Evolutionary conservation across 2,888 invertebrate genomes (phyloP).

Genomic region (Eurytoma californica): DNA sequence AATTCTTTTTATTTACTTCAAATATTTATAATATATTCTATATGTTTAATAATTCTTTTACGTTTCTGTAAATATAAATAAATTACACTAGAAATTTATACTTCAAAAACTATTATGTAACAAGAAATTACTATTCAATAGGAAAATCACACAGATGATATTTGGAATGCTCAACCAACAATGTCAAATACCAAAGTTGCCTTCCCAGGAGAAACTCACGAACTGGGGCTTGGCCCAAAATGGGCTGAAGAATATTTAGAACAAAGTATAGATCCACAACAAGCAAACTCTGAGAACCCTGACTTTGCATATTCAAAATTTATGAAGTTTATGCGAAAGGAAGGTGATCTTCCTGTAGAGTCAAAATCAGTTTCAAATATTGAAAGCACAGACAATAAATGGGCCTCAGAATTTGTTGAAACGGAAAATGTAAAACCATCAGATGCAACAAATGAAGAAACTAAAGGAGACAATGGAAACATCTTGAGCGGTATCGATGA

Average conservation of each 20-base stretch:
- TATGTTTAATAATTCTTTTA: too few relatives aligned
- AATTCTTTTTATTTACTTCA: background rate
- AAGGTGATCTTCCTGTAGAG: conserved; percentile 81
- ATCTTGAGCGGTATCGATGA: conserved; percentile 63
- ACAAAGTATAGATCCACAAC: conserved; percentile 63
- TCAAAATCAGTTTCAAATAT: conserved; percentile 71
- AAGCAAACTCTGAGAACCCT: conserved; percentile 77
- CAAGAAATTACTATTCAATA: conserved; percentile 54
- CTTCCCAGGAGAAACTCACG: conserved; percentile 68
- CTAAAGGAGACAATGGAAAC: conserved; percentile 60
- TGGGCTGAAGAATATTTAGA: conserved; percentile 82
- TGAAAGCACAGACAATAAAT: conserved; percentile 74
- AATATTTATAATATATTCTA: too few relatives aligned
- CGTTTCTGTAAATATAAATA: too few relatives aligned
- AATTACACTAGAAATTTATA: too few relatives aligned
- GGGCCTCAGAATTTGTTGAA: conserved; percentile 75
- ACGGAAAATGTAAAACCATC: conserved; percentile 61
- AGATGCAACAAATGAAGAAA: conserved; percentile 61
- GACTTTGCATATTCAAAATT: conserved; percentile 87
- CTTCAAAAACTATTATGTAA: background rate
- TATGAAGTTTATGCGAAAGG: conserved; percentile 89
- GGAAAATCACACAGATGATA: conserved; percentile 72
- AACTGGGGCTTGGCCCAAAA: conserved; percentile 76
- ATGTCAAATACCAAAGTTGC: conserved; percentile 57
- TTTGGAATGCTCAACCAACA: conserved; percentile 75